Conservation (phyloP, 1,140 invertebrate genomes). For the Brachionus calyciflorus region DNA sequence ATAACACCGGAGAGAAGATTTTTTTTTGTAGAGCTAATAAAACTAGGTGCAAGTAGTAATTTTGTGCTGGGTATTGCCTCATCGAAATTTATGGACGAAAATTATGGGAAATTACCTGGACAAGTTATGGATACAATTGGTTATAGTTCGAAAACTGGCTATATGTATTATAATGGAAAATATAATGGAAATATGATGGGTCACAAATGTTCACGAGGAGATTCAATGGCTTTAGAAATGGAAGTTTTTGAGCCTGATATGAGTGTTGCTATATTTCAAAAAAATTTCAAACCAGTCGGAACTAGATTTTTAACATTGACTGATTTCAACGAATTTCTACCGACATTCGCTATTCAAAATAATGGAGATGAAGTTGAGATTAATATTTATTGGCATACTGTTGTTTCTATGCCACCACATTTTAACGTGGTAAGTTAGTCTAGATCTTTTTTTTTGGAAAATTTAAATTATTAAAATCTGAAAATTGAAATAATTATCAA, state of each 20-base stretch:
- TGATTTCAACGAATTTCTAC: conserved; percentile 51
- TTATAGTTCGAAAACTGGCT: conserved; percentile 54
- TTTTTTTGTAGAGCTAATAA: conserved; percentile 53
- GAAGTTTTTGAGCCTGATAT: conserved; percentile 52
- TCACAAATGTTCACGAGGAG: conserved; percentile 54
- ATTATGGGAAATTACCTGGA: conserved; percentile 53
- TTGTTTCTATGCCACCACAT: conserved; percentile 50
- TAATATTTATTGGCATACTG: conserved; percentile 55
- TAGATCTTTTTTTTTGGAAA: not conserved
- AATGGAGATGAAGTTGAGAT: conserved; percentile 54
- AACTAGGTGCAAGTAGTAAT: conserved; percentile 55
- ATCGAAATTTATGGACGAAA: conserved; percentile 49
- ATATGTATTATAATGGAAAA: conserved; percentile 53
- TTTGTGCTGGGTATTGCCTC: conserved; percentile 54
- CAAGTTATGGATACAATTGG: conserved; percentile 53
- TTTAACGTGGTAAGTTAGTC: conserved; percentile 51
- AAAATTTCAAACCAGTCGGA: conserved; percentile 51
- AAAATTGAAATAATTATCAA: too few relatives aligned
- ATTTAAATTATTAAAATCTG: not conserved
- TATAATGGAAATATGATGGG: conserved; percentile 52
- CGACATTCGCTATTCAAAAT: conserved; percentile 54
- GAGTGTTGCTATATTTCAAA: conserved; percentile 52
- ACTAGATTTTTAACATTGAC: conserved; percentile 51
- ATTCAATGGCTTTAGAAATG: conserved; percentile 54
- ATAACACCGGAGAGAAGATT: conserved; percentile 51